A percentile compares a stretch with the other conserved stretches of the same genome.
Evolutionary conservation across 2,797 vertebrate species (phyloP).

Genomic region (Eulemur coronatus): DNA sequence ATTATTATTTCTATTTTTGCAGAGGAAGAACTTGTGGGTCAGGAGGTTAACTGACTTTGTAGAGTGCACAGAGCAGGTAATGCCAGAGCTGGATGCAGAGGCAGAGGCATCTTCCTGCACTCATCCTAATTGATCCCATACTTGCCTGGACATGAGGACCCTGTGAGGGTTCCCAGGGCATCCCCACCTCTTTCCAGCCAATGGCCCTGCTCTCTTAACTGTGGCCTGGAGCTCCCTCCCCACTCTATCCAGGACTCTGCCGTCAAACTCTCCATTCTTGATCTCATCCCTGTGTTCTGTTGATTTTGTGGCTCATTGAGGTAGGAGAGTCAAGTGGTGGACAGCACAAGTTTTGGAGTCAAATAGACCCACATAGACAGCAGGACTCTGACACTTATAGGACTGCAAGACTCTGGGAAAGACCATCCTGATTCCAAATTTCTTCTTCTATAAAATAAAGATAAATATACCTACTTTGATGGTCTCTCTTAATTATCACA

Average conservation of each 20-base stretch:
- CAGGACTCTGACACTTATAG: not conserved
- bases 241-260: not conserved
- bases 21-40: not conserved
- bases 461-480: not conserved
- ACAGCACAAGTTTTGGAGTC: not conserved
- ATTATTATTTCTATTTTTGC: not conserved
- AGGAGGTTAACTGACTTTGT: not conserved
- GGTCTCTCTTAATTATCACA: too few relatives aligned
- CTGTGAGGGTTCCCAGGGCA: too few relatives aligned
- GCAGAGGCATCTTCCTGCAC: not conserved
- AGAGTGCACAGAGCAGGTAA: not conserved
- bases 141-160: not conserved
- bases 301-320: not conserved
- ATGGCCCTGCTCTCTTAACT: not conserved
- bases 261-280: not conserved
- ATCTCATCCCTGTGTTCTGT: not conserved
- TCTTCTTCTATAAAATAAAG: not conserved
- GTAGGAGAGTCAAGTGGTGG: not conserved
- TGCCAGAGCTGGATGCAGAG: not conserved
- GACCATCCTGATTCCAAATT: not conserved
- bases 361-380: not conserved
- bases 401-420: not conserved
- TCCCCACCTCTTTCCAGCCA: not conserved
- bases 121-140: not conserved
- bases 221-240: not conserved